Evolutionary conservation across 2,113 vertebrate genomes (phyloP), one percentile per base, ranked within the genome.

Genomic region (Trochalopteron elliotii): DNA sequence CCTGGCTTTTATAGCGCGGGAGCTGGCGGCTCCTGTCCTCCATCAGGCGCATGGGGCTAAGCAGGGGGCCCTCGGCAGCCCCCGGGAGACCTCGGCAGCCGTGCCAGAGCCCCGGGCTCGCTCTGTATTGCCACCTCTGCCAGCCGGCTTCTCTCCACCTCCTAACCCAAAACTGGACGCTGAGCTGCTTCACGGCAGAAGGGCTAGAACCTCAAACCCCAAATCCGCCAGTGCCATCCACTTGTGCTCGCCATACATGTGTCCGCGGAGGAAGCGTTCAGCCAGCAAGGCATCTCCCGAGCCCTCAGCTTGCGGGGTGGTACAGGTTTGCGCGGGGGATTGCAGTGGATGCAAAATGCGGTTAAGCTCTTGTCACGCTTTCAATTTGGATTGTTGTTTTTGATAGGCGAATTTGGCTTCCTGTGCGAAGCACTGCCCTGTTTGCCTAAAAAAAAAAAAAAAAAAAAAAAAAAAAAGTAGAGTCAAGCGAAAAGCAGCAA

Each of bases 251-350:
- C 11, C 35, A 3, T 3, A n/a, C 52, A 0, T 31, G 69, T 35
- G 65, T 3, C 27, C 23, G 68, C 30, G 8, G 63, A 17, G 79
- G 45, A 31, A 11, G 67, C 10, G 18, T 15, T 21, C 3, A 4
- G 24, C 24, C 15, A 2, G 10, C 33, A 0, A 7, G 72, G 56
- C 71, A 13, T 33, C 42, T 30, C 3, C n/a, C 0, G 72, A 89
- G 78, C 60, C 19, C 4, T 24, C 30, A 4, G 70, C 60, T 25
- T 5, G 61, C 33, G 16, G 70, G 23, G 25, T 7, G 33, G 64
- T 2, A 7, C 68, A 1, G 2, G 21, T 64, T 27, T 75, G 72
- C 60, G 7, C 44, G 64, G 25, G 47, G 76, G 55, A 60, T 52
- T 15, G 91, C 91, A 50, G 86, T 2, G 69, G 7, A 60, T 44